Percentiles rank a stretch among this genome's conserved stretches.
Evolutionary conservation across 37 sponge, comb jelly and placozoan species (phyloP).

Genomic region (Spongilla lacustris): DNA sequence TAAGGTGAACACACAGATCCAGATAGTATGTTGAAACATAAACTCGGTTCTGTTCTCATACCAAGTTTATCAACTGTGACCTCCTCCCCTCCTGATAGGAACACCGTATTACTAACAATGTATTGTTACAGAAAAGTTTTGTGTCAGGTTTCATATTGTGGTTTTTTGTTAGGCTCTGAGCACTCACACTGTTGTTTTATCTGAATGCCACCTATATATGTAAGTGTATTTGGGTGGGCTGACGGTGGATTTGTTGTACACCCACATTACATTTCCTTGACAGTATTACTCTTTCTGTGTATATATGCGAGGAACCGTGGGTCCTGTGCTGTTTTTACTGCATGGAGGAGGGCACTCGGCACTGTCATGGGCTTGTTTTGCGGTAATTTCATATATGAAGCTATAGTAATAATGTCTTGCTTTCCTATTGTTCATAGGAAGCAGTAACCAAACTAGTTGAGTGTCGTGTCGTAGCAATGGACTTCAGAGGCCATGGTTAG

Average conservation of each 20-base stretch:
- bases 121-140: background rate
- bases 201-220: no score
- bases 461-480: conserved; percentile 77
- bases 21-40: no score
- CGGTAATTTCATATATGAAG: conserved; percentile 50
- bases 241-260: background rate
- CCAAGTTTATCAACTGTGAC: no score
- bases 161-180: background rate
- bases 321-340: conserved; percentile 87
- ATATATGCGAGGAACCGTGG: conserved; percentile 73
- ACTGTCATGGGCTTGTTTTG: conserved; percentile 92
- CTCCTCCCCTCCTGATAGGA: no score
- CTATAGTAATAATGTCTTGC: background rate
- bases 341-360: conserved; percentile 99
- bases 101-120: no score
- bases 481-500: conserved; percentile 82
- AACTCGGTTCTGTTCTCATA: no score
- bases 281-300: conserved; percentile 72
- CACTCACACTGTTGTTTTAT: no score
- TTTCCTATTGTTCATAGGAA: conserved; percentile 32
- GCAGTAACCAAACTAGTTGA: conserved; percentile 33
- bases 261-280: background rate
- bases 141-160: background rate
- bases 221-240: no score
- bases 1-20: no score